Evolutionary conservation across 2,888 invertebrate genomes (phyloP).

Genomic region (Scelioninae gen. 1): DNA sequence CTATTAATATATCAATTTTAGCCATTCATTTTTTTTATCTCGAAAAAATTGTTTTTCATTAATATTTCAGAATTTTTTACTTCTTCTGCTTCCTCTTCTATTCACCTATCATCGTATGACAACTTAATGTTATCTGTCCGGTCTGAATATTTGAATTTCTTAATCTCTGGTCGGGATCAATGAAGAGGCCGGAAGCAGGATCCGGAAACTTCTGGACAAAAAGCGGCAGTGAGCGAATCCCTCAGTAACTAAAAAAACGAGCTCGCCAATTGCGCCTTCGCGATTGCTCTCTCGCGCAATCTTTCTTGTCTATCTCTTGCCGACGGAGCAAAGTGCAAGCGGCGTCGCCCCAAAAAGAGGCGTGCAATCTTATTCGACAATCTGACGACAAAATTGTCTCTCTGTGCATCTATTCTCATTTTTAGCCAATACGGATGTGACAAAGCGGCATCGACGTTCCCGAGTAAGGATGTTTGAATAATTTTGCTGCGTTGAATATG

Average conservation of each 20-base stretch:
- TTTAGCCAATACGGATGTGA: conserved; percentile 54
- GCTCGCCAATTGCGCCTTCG: conserved; percentile 32
- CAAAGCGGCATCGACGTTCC: conserved; percentile 56
- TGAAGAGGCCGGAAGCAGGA: conserved; percentile 2
- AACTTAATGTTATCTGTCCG: conserved; percentile 10
- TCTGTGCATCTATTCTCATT: conserved; percentile 59
- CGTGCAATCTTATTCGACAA: conserved; percentile 57
- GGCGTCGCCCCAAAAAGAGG: conserved; percentile 49
- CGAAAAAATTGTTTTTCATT: too few relatives aligned
- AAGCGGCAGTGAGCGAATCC: conserved; percentile 7
- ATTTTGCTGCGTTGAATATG: conserved; percentile 54
- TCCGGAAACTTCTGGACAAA: conserved; percentile 27
- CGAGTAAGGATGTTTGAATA: conserved; percentile 54
- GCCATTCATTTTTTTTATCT: too few relatives aligned
- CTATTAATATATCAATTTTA: too few relatives aligned
- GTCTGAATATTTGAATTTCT: conserved; percentile 17
- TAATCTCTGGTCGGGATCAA: conserved; percentile 34
- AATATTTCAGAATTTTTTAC: too few relatives aligned
- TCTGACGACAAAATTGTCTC: conserved; percentile 61
- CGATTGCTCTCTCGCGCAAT: conserved; percentile 55
- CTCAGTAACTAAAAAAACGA: conserved; percentile 35
- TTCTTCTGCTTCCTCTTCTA: background rate
- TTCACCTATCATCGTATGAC: conserved; percentile 7
- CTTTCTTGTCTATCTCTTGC: conserved; percentile 59
- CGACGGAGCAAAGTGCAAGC: conserved; percentile 62